A percentile compares a stretch with the other conserved stretches of the same genome.
These are phyloP conservation scores for Heliconius sara DNA, from an alignment of 2,888 invertebrate genomes.

Conservation along the genomic window DNA sequence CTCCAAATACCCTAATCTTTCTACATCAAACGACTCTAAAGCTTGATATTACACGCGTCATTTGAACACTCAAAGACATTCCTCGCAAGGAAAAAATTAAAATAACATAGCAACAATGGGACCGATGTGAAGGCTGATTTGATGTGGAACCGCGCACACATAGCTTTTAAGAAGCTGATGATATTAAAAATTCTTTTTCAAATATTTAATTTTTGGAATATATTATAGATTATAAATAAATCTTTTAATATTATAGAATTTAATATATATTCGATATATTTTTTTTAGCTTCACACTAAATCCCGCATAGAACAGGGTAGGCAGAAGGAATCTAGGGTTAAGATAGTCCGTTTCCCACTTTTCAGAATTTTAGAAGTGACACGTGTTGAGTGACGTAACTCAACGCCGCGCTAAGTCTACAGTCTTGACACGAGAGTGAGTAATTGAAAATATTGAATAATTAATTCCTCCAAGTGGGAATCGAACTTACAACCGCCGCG, in stretches of 20 bases:
- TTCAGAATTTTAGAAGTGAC: no score
- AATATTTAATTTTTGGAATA: conserved; percentile 43
- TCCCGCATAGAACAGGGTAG: background rate
- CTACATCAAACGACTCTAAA: conserved; percentile 77
- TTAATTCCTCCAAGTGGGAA: background rate
- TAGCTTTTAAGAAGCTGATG: conserved; percentile 56
- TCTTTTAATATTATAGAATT: background rate
- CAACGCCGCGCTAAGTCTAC: no score
- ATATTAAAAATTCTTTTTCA: conserved; percentile 74
- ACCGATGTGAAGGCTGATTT: conserved; percentile 60
- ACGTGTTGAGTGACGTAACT: no score
- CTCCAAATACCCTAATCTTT: conserved; percentile 76
- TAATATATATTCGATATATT: background rate
- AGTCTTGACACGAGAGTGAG: no score
- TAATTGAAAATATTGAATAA: background rate
- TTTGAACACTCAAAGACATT: conserved; percentile 83
- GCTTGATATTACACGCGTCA: conserved; percentile 82
- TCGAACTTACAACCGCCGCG: background rate
- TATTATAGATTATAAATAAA: background rate
- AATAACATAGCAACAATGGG: conserved; percentile 77
- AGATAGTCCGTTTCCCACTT: background rate
- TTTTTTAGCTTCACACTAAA: background rate
- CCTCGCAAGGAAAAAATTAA: conserved; percentile 77
- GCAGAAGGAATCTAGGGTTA: background rate
- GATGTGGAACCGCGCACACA: conserved; percentile 52